Evolutionary conservation across 1,140 invertebrate species (phyloP), one percentile per base, ranked within the genome.

Genomic region (Megalonaias nervosa): DNA sequence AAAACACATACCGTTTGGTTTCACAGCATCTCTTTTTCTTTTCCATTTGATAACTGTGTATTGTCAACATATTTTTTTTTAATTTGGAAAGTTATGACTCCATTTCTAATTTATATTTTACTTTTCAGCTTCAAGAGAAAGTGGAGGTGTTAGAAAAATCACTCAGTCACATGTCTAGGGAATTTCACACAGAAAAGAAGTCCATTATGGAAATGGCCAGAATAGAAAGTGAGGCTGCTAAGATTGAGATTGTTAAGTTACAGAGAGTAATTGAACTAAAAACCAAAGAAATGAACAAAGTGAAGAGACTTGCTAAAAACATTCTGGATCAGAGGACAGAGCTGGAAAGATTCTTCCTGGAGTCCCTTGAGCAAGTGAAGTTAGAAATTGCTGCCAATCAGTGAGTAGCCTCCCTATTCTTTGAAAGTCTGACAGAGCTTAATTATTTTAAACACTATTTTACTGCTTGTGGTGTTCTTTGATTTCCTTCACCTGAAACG

Each of bases 271-370:
- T 91, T 68, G 91, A 91, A 71, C 73, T 91, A 38, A 91, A 90
- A 82, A 89, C 86, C 59, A 88, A 88, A 77, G 90, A 91, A 78
- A 90, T 91, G 89, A 89, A 87, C 73, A 89, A 90, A 81, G 86
- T 91, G 12, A 90, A 90, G 79, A 85, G 84, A 80, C 80, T 91
- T 60, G 90, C 91, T 11, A 89, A 87, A 79, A 90, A 89, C 74
- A 91, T 91, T 71, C 81, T 91, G 6, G 87, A 91, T 72, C 87
- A 91, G 77, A 82, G 91, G 65, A 91, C 89, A 73, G 90, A 91
- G 73, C 83, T 91, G 48, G 91, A 91, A 73, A 71, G 86, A 74
- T 91, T 91, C 73, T 91, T 91, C 81, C 73, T 91, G 31, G 85
- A 89, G 26, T 81, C 88, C 0, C 74, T 91, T 23, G 87, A 90